Percentiles rank a stretch among this genome's conserved stretches.
Evolutionary conservation across 2,113 vertebrate genomes (phyloP).

Genomic region (Phoenicopterus ruber): DNA sequence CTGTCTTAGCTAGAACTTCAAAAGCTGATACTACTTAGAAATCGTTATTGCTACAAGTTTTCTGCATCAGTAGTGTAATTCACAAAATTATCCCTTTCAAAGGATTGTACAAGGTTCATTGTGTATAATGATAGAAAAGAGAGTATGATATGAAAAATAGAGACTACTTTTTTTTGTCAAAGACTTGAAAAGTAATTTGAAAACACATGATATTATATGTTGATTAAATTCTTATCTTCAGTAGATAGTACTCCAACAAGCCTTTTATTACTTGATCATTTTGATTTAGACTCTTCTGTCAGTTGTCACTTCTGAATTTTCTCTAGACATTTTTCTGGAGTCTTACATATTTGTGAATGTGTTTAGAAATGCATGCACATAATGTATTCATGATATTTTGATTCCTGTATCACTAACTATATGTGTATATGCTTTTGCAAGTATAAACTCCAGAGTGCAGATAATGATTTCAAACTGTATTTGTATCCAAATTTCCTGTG

Average conservation of each 20-base stretch:
- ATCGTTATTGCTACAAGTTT: background rate
- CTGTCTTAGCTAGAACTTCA: background rate
- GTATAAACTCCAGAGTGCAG: background rate
- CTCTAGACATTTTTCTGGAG: background rate
- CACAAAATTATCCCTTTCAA: conserved; percentile 11
- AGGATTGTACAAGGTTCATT: background rate
- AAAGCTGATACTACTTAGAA: background rate
- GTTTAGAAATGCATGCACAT: background rate
- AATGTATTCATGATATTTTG: background rate
- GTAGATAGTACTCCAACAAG: background rate
- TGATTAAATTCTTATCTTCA: background rate
- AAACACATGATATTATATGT: background rate
- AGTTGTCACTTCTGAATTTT: background rate
- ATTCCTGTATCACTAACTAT: background rate
- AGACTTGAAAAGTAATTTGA: background rate
- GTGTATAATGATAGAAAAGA: background rate
- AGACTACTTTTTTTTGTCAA: background rate
- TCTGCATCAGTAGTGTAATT: background rate
- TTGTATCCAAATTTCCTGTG: background rate
- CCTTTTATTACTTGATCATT: background rate
- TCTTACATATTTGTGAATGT: background rate
- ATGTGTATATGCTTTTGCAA: background rate
- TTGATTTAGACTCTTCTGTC: background rate
- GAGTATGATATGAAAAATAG: background rate
- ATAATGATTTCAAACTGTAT: background rate